phyloP scores from a whole-genome alignment of 2,888 invertebrate genomes.

The Abscondita cerata region DNA sequence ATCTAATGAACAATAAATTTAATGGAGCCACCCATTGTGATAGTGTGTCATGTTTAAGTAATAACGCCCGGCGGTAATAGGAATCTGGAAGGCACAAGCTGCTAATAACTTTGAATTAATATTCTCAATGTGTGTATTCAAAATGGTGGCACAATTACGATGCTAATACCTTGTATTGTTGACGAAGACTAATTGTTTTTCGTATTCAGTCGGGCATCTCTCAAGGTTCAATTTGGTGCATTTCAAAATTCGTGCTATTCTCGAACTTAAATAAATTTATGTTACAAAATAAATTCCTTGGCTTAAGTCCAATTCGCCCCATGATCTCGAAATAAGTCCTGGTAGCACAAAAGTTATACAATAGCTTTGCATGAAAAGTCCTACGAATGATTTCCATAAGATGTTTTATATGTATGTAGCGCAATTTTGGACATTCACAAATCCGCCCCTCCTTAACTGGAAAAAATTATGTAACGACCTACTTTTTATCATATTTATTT shows the following conservation, averaged over 20 bases:
- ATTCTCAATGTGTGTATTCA: constrained; percentile 14
- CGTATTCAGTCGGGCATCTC: not conserved
- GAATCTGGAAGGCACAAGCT: not conserved
- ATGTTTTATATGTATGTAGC: too few species aligned
- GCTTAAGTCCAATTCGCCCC: constrained; percentile 10
- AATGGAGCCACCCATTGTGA: constrained; percentile 1
- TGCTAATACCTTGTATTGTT: constrained; percentile 9
- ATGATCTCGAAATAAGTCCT: constrained; percentile 4
- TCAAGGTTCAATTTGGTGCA: too few species aligned
- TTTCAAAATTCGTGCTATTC: constrained; percentile 8
- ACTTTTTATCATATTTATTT: too few species aligned
- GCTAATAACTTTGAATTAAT: constrained; percentile 13
- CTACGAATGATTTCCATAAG: too few species aligned
- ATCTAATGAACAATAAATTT: too few species aligned
- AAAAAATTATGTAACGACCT: constrained; percentile 15
- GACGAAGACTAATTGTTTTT: not conserved
- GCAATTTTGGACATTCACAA: too few species aligned
- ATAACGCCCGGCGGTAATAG: constrained; percentile 7
- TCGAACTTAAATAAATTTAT: constrained; percentile 17
- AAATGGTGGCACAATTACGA: constrained; percentile 10
- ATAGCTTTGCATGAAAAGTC: too few species aligned
- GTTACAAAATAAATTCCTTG: constrained; percentile 16
- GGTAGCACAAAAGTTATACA: too few species aligned
- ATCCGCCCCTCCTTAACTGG: too few species aligned
- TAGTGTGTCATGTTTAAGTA: not conserved